Conservation (phyloP, 2,888 invertebrate species). For the Watsonalla binaria region DNA sequence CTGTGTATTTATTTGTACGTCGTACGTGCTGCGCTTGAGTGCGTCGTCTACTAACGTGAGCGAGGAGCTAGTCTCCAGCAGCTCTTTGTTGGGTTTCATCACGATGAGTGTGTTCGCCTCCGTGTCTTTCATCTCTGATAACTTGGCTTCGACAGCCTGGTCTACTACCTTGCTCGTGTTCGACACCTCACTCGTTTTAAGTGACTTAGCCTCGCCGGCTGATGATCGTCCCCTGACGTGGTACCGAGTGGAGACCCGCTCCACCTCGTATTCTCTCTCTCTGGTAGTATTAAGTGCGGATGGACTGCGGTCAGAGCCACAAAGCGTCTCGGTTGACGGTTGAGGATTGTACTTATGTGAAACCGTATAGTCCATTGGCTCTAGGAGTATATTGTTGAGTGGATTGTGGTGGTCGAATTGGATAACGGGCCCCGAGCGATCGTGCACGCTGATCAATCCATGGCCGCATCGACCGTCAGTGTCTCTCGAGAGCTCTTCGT, state of each 20-base stretch:
- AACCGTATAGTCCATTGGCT: constrained; percentile 24
- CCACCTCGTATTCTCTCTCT: constrained; percentile 11
- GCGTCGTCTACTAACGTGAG: constrained; percentile 59
- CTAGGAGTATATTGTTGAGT: constrained; percentile 52
- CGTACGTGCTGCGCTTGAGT: constrained; percentile 13
- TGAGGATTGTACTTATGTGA: constrained; percentile 47
- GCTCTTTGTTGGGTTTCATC: constrained; percentile 54
- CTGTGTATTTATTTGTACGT: constrained; percentile 15
- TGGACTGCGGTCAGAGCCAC: constrained; percentile 7
- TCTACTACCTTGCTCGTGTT: constrained; percentile 29
- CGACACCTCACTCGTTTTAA: constrained; percentile 13
- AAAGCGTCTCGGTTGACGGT: constrained; percentile 10
- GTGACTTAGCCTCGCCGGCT: not conserved
- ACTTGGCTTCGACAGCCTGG: constrained; percentile 25
- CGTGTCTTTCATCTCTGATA: constrained; percentile 27
- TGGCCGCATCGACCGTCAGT: not conserved
- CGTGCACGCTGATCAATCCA: not conserved
- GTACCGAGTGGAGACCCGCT: constrained; percentile 16
- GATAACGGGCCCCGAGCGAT: constrained; percentile 23
- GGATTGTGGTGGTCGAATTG: constrained; percentile 60
- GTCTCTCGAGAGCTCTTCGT: constrained; percentile 5
- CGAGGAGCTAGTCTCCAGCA: constrained; percentile 49
- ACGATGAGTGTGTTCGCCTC: constrained; percentile 55
- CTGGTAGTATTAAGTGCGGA: constrained; percentile 2
- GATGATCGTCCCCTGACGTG: constrained; percentile 3